A percentile compares a stretch with the other conserved stretches of the same genome.
phyloP scores from a whole-genome alignment of 1,140 invertebrate genomes.

The Drosophila arawakana region DNA sequence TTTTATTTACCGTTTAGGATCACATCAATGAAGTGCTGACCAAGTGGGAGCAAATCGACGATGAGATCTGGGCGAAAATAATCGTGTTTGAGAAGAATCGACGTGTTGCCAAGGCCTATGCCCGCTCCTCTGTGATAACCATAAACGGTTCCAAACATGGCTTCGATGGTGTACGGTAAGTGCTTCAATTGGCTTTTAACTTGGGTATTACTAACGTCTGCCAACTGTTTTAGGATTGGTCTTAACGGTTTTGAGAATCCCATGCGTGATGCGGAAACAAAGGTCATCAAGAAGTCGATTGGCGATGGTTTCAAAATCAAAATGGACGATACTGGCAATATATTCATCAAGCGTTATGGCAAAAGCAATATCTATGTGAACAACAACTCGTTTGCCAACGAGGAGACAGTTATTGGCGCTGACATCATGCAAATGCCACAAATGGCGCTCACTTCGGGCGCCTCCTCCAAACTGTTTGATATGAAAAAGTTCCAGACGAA shows the following conservation, averaged over 20 bases:
- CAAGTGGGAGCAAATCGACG: constrained; percentile 98
- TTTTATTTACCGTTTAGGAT: constrained; percentile 88
- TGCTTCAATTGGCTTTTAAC: constrained; percentile 9
- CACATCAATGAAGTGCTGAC: constrained; percentile 97
- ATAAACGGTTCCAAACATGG: constrained; percentile 97
- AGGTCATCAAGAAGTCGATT: constrained; percentile 95
- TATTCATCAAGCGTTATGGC: constrained; percentile 95
- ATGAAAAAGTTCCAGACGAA: constrained; percentile 98
- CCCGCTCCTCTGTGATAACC: constrained; percentile 95
- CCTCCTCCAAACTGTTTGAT: constrained; percentile 97
- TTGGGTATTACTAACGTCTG: background rate
- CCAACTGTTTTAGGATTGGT: constrained; percentile 89
- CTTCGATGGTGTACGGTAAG: constrained; percentile 96
- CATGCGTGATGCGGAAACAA: constrained; percentile 95
- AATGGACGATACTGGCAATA: constrained; percentile 97
- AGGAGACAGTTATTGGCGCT: constrained; percentile 94
- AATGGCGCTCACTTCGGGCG: constrained; percentile 93
- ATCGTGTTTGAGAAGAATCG: constrained; percentile 97
- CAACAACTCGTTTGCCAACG: constrained; percentile 90
- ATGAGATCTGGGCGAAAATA: constrained; percentile 99
- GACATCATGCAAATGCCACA: constrained; percentile 94
- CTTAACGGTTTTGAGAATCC: constrained; percentile 97
- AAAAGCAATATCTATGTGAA: constrained; percentile 96
- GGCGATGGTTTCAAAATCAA: constrained; percentile 97
- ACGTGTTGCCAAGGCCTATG: constrained; percentile 97